Base-by-base conservation (phyloP, 2,888 invertebrate species). In the Diachrysia chrysitis region DNA sequence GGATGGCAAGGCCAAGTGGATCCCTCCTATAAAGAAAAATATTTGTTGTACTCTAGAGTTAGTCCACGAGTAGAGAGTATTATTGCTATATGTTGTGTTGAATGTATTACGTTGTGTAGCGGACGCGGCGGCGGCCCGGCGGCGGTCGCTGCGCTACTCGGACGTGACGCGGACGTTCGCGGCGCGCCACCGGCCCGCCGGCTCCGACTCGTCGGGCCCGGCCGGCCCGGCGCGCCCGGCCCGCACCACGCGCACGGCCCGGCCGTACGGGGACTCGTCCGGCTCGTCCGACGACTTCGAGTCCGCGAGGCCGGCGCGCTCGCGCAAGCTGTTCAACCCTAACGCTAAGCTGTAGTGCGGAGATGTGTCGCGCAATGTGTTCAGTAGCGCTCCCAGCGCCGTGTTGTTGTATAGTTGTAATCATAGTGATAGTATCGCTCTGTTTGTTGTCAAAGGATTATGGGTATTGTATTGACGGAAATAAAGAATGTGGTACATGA, bases 101-200 rank as follows among this genome's bases (percentile, higher is more conserved):
- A n/a, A 16, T 6, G n/a, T 3, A 16, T 3, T n/a, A n/a, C n/a
- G n/a, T n/a, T n/a, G 42, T 7, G n/a, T 1, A n/a, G n/a, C 4
- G 2, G 25, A 14, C 1, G 14, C 32, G 14, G 3, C 7, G 9
- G 6, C 16, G 21, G 12, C n/a, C 12, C 1, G 6, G 17, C 32
- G 55, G 0, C 71, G 71, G 0, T 63, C 60, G 32, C 70, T 14
- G 69, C 81, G 83, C 6, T 87, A 87, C 80, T 80, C 83, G 16
- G 81, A 84, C 12, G 66, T 87, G 55, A 85, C 84, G 63, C 78
- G 82, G 0, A 74, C 73, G 48, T 86, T 86, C 73, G 85, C 85
- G 46, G 35, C 67, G 10, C 69, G 78, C 1, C 75, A 0, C 16
- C 61, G 51, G 1, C 14, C 9, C 1, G 6, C 56, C 12, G 32